A percentile compares a stretch with the other conserved stretches of the same genome.
Evolutionary conservation across 2,797 vertebrate species (phyloP).

Genomic region (Rhinichthys osculus): DNA sequence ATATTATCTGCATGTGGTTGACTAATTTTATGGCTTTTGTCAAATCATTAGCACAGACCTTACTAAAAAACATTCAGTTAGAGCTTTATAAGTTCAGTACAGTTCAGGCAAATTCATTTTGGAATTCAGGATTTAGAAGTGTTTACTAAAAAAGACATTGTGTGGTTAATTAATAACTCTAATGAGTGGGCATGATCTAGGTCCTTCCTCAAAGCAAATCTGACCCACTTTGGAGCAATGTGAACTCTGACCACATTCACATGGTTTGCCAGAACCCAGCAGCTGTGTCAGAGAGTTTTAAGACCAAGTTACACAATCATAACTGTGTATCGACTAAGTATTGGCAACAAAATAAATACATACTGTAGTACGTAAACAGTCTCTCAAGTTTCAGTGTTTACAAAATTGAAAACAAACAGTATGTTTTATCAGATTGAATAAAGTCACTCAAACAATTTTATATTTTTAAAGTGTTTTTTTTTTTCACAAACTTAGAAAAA

Average conservation of each 20-base stretch:
- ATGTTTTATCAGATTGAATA: neutral
- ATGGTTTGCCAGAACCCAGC: constrained; percentile 56
- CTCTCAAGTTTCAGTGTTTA: neutral
- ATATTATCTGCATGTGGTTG: neutral
- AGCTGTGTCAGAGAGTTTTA: constrained; percentile 36
- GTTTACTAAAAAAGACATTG: neutral
- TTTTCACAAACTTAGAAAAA: neutral
- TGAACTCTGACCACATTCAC: constrained; percentile 71
- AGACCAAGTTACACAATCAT: neutral
- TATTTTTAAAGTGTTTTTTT: neutral
- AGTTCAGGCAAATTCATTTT: neutral
- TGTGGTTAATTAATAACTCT: neutral
- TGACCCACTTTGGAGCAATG: constrained; percentile 70
- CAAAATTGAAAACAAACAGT: neutral
- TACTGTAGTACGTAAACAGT: neutral
- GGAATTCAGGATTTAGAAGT: neutral
- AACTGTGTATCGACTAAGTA: neutral
- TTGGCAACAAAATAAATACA: constrained; percentile 40
- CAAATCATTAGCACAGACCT: neutral
- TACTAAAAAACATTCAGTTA: neutral
- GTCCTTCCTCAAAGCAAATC: neutral
- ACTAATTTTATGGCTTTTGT: neutral
- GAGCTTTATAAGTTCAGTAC: neutral
- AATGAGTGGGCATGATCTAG: neutral
- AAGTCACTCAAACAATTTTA: neutral